Base-by-base conservation (phyloP, 2,797 vertebrate genomes). In the Typhlichthys eigenmanni region DNA sequence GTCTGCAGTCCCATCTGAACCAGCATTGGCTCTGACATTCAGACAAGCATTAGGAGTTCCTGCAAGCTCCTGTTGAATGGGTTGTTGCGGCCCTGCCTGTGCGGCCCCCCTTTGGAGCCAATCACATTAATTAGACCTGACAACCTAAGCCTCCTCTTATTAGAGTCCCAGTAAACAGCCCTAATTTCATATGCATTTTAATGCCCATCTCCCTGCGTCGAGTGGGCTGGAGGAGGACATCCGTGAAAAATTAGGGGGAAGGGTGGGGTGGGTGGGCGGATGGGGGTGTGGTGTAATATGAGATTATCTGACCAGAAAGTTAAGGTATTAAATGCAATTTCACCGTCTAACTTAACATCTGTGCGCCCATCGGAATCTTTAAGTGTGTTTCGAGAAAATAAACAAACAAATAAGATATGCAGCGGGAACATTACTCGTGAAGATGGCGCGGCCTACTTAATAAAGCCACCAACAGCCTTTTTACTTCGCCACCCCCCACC, bases 161-260 rank as follows among this genome's bases (percentile, higher is more conserved):
- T 94, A 96, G 91, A 81, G 92, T 89, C 89, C 90, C 77, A 91
- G 94, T 95, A 95, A 95, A 94, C 92, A 94, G 92, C 87, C 81
- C 93, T 95, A 93, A 94, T 94, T 94, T 93, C 93, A 91, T 91
- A 94, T 92, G 92, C 92, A 95, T 95, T 93, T 96, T 95, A 95
- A 96, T 95, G 91, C 91, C 87, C 92, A 90, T 91, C 92, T 94
- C 89, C 89, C 88, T 91, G 67, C 78, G 84, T 69, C 70, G 74
- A 69, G 72, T 76, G 71, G 34, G 78, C 68, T 12, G 43, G 67
- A 43, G 59, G 74, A 75, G 63, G 62, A 72, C 16, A 45, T 47
- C 7, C 5, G 24, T 29, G 24, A 29, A 9, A 38, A 38, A 38
- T 9, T 1, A 38, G 34, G 8, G 34, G 34, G 34, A 38, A 9